Base-by-base conservation (phyloP, 2,113 vertebrate genomes). In the Ciconia maguari region DNA sequence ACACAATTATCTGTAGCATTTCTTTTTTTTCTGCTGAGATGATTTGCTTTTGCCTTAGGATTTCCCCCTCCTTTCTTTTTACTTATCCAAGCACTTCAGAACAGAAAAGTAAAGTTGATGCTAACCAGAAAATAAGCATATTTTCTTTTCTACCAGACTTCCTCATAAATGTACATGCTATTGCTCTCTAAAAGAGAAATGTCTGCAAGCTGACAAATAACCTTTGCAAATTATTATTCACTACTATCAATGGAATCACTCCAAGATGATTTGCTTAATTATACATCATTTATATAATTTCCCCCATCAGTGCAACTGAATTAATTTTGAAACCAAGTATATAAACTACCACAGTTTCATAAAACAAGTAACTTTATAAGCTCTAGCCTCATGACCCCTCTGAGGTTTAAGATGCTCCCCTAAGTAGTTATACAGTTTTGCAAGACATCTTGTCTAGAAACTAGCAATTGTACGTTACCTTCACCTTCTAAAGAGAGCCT, bases 201-300 rank as follows among this genome's bases (percentile, higher is more conserved):
- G 60, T 4, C 68, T 92, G 34, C 32, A 85, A 89, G 29, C 2
- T 90, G 58, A 93, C 55, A 87, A 96, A 83, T 80, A 75, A 90
- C 38, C 42, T 93, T 74, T 70, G 58, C 32, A 81, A 81, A 75
- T 94, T 79, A 70, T 78, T 89, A 83, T 91, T 91, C 81, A 44
- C 71, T 89, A 64, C 51, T 46, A 46, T 69, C 55, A 71, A 2
- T 44, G 36, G 54, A 86, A 94, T 68, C 18, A 80, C 30, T 90
- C 36, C 58, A 93, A 89, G 44, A 92, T 91, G 11, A 83, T 82
- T 72, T 89, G 41, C 74, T 82, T 89, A 83, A 94, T 95, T 94
- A 85, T 58, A 69, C 13, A 80, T 52, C 1, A 60, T 90, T 88
- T 77, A 77, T 74, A 55, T 77, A n/a, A 77, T 86, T 86, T 85